Evolutionary conservation across 2,797 vertebrate genomes (phyloP), one percentile per base, ranked within the genome.

Genomic region (Meriones psammophilus): DNA sequence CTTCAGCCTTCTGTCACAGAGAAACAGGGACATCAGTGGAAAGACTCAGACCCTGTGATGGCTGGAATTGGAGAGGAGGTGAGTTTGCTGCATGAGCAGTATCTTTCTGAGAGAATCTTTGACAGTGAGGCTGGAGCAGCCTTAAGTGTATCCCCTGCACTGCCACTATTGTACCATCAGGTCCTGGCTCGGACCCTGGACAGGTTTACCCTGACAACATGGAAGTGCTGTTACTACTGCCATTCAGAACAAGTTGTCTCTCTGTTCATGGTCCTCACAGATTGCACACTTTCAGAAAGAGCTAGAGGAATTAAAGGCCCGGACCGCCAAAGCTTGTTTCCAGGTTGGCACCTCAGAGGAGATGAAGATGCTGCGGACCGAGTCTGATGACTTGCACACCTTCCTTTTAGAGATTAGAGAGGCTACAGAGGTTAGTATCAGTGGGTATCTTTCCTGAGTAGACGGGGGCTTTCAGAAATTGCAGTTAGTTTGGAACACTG

Each of bases 241-340:
- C 60, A 0, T 83, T 89, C n/a, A 39, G 10, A 30, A 22, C 20
- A 20, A 28, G 8, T 10, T 0, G 17, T 77, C 64, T 66, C 95
- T 79, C 91, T 12, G 33, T 12, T 68, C 86, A 20, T 62, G 95
- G 28, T 46, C 15, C 15, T 71, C 68, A 36, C 97, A 99, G 99
- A 99, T 99, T 12, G 98, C 99, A 8, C 99, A 99, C 97, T 99
- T 99, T 94, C 99, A 99, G 97, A 99, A 99, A 98, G 99, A 99
- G 98, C 96, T 99, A 94, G 99, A 99, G 58, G 99, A 99, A n/a
- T 98, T 99, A 54, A 99, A 99, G 97, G 97, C 98, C 2, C 98
- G 99, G 24, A 99, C 99, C 0, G 96, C 98, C 33, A 99, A 98
- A 96, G 98, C 99, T 3, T 99, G 98, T 96, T 99, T 99, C 96